Base-by-base conservation (phyloP, 2,797 vertebrate genomes). In the Bucorvus abyssinicus region DNA sequence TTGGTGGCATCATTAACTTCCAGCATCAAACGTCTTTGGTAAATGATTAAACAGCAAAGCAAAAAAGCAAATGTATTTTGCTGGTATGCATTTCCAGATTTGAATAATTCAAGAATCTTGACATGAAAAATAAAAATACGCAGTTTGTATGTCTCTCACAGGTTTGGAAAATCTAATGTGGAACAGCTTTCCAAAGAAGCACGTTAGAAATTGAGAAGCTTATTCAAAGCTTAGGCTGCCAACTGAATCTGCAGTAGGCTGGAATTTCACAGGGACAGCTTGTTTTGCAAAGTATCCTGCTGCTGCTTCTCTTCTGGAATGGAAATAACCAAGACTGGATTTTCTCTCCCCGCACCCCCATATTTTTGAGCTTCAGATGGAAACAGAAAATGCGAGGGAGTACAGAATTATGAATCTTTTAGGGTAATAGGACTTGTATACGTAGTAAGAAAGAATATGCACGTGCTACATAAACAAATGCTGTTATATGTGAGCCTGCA, bases 191-290 rank as follows among this genome's bases (percentile, higher is more conserved):
- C 75, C n/a, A 53, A 56, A 71, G 77, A 82, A 45, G 14, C 64
- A 26, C 55, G 65, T 45, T 88, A 63, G 68, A 92, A 87, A 68
- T 36, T 22, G 67, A 92, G 68, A 74, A 44, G 52, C 26, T 87
- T 84, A 56, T 79, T 87, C 26, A 79, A 84, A 94, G 67, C 63
- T 94, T 87, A 80, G 64, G 12, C 84, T 92, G 73, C 90, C 74
- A 90, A 27, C 24, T 83, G 49, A 82, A 63, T 80, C 49, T 83
- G 52, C 53, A 87, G 68, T 67, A 92, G 81, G 68, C 92, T 92
- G 60, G 70, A 90, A 74, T 92, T 94, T 97, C 88, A 74, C 75
- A 89, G 45, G 81, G 89, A 90, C 90, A 92, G 64, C 59, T 90
- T 95, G 80, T 81, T 91, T 93, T 93, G 77, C 34, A 12, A 93